A percentile compares a stretch with the other conserved stretches of the same genome.
Evolutionary conservation across 2,888 invertebrate species (phyloP).

Genomic region (Erebia ligea): DNA sequence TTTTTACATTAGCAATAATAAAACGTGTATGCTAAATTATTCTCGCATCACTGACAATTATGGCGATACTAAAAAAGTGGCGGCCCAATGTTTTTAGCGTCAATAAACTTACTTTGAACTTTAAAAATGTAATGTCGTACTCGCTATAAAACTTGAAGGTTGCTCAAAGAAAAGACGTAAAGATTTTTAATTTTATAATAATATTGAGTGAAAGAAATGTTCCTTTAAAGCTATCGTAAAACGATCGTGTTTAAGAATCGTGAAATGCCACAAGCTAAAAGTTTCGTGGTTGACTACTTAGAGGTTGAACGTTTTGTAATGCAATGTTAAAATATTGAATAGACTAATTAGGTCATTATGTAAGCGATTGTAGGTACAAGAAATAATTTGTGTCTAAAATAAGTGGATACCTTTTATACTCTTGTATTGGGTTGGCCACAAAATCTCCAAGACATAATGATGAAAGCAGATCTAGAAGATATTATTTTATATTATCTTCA

Average conservation of each 20-base stretch:
- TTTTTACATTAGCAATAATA: slow-evolving; percentile 31
- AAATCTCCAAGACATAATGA: neutral
- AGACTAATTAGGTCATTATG: slow-evolving; percentile 6
- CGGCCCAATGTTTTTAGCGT: slow-evolving; percentile 34
- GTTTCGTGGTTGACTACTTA: slow-evolving; percentile 9
- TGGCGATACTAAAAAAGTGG: slow-evolving; percentile 37
- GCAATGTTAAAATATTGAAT: neutral
- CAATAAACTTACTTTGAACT: slow-evolving; percentile 40
- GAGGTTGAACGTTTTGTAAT: neutral
- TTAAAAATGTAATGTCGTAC: slow-evolving; percentile 39
- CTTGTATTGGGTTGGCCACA: neutral
- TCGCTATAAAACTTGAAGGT: slow-evolving; percentile 39
- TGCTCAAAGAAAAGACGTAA: slow-evolving; percentile 31
- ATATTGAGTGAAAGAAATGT: slow-evolving; percentile 6
- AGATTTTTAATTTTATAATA: slow-evolving; percentile 20
- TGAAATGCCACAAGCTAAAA: slow-evolving; percentile 15
- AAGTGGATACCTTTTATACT: neutral
- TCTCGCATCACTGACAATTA: slow-evolving; percentile 34
- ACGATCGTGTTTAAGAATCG: slow-evolving; percentile 12
- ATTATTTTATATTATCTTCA: neutral
- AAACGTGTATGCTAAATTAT: slow-evolving; percentile 34
- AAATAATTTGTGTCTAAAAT: neutral
- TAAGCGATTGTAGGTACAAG: neutral
- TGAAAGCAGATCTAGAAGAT: neutral
- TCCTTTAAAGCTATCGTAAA: slow-evolving; percentile 14